Evolutionary conservation across 2,888 invertebrate species (phyloP).

Genomic region (Phalera bucephala): DNA sequence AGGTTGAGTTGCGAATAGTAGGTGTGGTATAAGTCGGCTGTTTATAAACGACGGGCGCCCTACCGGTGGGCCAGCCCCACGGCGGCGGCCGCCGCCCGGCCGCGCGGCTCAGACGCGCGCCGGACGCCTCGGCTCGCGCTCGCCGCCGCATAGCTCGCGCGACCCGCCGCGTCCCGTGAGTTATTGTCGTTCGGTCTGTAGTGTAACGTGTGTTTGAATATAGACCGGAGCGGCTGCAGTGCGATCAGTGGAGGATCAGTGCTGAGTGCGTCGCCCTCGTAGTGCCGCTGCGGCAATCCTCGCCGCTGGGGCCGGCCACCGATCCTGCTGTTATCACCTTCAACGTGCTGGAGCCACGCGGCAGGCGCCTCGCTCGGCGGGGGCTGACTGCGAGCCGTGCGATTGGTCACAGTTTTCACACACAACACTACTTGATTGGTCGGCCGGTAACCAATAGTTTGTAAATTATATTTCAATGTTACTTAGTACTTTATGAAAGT

Average conservation of each 20-base stretch:
- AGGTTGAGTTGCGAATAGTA: conserved; percentile 50
- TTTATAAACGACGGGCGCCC: conserved; percentile 24
- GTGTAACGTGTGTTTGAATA: background rate
- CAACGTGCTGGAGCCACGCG: background rate
- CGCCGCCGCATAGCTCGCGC: background rate
- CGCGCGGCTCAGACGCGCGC: background rate
- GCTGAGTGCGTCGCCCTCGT: background rate
- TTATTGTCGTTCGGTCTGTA: background rate
- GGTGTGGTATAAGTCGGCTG: conserved; percentile 28
- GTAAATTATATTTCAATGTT: conserved; percentile 7
- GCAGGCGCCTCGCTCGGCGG: background rate
- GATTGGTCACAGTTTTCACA: conserved; percentile 16
- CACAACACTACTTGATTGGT: conserved; percentile 25
- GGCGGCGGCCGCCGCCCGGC: conserved; percentile 1
- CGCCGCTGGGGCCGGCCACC: no score
- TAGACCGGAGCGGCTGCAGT: background rate
- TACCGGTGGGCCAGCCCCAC: conserved; percentile 13
- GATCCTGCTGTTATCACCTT: no score
- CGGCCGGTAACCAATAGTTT: conserved; percentile 24
- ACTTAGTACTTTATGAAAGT: background rate
- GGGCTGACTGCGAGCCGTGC: conserved; percentile 1
- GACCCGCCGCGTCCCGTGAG: no score
- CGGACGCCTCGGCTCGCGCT: background rate
- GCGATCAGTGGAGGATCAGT: background rate
- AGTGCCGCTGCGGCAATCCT: background rate